Percentiles rank a stretch among this genome's conserved stretches.
phyloP scores from a whole-genome alignment of 1,140 invertebrate genomes.

The Tetramorium simillimum region DNA sequence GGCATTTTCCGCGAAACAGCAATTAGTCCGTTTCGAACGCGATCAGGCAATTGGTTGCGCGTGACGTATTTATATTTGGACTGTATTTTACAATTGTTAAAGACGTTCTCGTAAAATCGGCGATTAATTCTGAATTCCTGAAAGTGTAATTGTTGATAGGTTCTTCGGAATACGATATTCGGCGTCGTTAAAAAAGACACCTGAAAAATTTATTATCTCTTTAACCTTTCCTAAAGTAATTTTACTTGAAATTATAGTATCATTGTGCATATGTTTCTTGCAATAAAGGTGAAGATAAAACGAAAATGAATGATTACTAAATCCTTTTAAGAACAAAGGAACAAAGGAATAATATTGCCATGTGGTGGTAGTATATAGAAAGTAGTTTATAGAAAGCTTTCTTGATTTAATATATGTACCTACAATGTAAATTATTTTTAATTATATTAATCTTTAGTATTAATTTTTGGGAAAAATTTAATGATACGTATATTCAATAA shows the following conservation, averaged over 20 bases:
- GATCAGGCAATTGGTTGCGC: neutral
- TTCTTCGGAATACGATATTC: neutral
- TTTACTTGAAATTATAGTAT: neutral
- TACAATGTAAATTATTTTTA: neutral
- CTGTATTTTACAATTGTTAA: neutral
- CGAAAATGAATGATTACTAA: neutral
- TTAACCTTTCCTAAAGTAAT: neutral
- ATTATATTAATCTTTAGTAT: neutral
- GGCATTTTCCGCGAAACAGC: neutral
- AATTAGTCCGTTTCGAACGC: neutral
- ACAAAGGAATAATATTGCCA: neutral
- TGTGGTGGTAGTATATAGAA: too few relatives aligned
- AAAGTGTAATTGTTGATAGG: neutral
- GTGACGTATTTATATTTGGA: neutral
- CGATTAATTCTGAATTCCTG: neutral
- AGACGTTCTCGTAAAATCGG: neutral
- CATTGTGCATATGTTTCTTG: neutral
- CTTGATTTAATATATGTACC: neutral
- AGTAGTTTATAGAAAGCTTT: neutral
- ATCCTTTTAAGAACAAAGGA: neutral
- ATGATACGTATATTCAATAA: neutral
- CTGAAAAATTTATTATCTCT: neutral
- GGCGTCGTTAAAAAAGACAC: neutral
- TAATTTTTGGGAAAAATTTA: neutral
- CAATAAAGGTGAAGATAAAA: neutral